Conservation (phyloP, 2,797 vertebrate genomes). For the Sphenodon punctatus region DNA sequence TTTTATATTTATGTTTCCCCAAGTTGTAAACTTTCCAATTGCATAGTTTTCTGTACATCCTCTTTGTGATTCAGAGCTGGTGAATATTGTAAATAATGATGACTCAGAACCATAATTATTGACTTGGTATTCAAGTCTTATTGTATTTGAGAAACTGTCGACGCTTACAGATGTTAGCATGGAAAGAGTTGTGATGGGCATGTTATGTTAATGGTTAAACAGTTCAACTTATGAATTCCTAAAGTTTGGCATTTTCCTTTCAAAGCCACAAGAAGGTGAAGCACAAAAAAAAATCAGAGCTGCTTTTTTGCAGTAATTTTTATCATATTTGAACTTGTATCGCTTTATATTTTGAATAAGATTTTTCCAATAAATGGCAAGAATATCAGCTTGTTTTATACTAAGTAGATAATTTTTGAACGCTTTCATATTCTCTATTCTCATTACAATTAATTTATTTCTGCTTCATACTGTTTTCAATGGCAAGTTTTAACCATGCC, state of each 20-base stretch:
- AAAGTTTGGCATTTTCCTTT: conserved; percentile 7
- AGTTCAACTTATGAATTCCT: conserved; percentile 3
- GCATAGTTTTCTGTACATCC: conserved; percentile 51
- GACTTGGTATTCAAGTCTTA: conserved; percentile 43
- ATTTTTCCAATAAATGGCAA: conserved; percentile 76
- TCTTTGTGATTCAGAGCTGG: conserved; percentile 51
- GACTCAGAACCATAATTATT: conserved; percentile 45
- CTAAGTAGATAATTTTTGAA: conserved; percentile 21
- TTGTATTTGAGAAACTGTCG: neutral
- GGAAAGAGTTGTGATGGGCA: conserved; percentile 23
- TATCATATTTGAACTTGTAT: conserved; percentile 75
- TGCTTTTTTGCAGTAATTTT: conserved; percentile 71
- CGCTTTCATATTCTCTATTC: neutral
- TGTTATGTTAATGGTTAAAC: neutral
- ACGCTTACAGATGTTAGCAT: neutral
- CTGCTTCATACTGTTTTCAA: too few species aligned
- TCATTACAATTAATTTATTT: neutral
- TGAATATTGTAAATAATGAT: conserved; percentile 66
- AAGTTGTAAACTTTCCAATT: conserved; percentile 67
- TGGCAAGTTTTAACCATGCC: neutral
- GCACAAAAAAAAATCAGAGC: conserved; percentile 50
- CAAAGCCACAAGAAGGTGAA: conserved; percentile 32
- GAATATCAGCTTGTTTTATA: conserved; percentile 28
- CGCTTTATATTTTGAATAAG: conserved; percentile 77
- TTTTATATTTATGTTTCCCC: conserved; percentile 54